Percentiles rank a stretch among this genome's conserved stretches.
Conservation (phyloP, 2,888 invertebrate genomes). For the Lysandra coridon region DNA sequence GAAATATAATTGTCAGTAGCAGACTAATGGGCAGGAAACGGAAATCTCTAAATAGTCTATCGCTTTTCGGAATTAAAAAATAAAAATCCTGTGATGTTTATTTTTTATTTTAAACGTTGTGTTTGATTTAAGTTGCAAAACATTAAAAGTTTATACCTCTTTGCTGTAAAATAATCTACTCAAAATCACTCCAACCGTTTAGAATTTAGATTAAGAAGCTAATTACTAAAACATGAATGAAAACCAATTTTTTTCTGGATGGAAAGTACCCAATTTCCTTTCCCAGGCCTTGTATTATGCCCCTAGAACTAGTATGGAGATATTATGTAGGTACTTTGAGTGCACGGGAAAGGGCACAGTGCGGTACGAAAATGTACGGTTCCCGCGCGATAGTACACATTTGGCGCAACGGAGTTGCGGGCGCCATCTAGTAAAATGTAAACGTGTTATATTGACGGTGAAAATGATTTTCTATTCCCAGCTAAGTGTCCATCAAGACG, state of each 20-base stretch:
- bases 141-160: too few relatives aligned
- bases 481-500: slow-evolving; percentile 15
- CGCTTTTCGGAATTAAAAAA: background rate
- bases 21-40: background rate
- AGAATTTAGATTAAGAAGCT: background rate
- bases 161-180: background rate
- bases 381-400: too few relatives aligned
- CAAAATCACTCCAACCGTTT: background rate
- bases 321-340: too few relatives aligned
- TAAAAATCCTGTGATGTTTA: background rate
- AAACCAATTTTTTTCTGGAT: too few relatives aligned
- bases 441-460: background rate
- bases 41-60: slow-evolving; percentile 1
- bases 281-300: too few relatives aligned
- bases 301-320: too few relatives aligned
- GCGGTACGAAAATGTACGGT: too few relatives aligned
- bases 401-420: too few relatives aligned
- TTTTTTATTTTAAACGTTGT: background rate
- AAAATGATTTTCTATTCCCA: slow-evolving; percentile 22
- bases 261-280: too few relatives aligned
- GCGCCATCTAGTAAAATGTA: background rate
- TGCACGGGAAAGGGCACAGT: too few relatives aligned
- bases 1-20: background rate
- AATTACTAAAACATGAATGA: too few relatives aligned
- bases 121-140: background rate